Percentiles rank a stretch among this genome's conserved stretches.
Evolutionary conservation across 2,888 invertebrate genomes (phyloP).

Genomic region (Lithophane ornitopus): DNA sequence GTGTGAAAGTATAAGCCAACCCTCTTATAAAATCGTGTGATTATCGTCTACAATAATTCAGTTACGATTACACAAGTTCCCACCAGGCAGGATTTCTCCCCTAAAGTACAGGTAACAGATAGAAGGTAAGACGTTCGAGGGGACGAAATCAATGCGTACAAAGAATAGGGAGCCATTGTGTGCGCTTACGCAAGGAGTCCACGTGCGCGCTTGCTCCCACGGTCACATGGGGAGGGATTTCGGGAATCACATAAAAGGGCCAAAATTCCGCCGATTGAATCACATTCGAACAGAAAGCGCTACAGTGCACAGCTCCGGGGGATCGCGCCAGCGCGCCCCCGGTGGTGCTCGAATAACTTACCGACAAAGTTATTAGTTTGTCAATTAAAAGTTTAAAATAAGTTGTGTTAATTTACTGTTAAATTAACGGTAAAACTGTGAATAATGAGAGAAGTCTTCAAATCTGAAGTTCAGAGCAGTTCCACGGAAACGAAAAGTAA

Average conservation of each 20-base stretch:
- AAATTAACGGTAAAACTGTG: constrained; percentile 74
- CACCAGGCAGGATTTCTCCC: constrained; percentile 88
- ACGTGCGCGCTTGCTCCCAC: constrained; percentile 88
- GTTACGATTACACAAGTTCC: constrained; percentile 85
- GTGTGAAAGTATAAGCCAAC: constrained; percentile 86
- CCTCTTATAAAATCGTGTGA: constrained; percentile 81
- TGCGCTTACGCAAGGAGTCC: constrained; percentile 87
- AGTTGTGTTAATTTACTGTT: constrained; percentile 78
- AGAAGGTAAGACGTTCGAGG: constrained; percentile 87
- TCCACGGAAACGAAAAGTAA: constrained; percentile 61
- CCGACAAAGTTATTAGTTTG: constrained; percentile 69
- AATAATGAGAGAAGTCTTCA: constrained; percentile 64
- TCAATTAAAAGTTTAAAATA: constrained; percentile 78
- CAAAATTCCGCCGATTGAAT: constrained; percentile 68
- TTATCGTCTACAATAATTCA: constrained; percentile 84
- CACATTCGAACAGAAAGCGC: constrained; percentile 82
- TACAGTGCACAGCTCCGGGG: constrained; percentile 82
- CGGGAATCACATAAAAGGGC: constrained; percentile 83
- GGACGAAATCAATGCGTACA: constrained; percentile 85
- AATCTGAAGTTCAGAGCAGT: constrained; percentile 52
- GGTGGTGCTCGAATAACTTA: constrained; percentile 68
- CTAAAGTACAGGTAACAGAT: constrained; percentile 88
- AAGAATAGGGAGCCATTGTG: constrained; percentile 87
- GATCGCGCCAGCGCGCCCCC: constrained; percentile 77
- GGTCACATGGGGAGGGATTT: constrained; percentile 80